Evolutionary conservation across 1,140 invertebrate genomes (phyloP).

Genomic region (Pararge aegeria): DNA sequence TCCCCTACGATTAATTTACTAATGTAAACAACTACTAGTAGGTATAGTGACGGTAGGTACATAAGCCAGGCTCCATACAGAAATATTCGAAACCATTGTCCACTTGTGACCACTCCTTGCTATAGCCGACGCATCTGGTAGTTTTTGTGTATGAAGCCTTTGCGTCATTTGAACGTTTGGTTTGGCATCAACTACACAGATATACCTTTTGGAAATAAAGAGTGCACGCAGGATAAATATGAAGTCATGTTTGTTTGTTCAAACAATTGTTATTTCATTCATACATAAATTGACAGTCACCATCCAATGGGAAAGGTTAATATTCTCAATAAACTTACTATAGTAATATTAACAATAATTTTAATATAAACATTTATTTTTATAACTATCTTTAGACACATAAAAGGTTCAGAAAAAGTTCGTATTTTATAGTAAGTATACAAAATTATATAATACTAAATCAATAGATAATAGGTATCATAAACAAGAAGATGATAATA

Average conservation of each 20-base stretch:
- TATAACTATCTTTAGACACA: constrained; percentile 21
- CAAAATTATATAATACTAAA: constrained; percentile 22
- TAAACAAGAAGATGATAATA: constrained; percentile 19
- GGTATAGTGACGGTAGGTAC: too few species aligned
- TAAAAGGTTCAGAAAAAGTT: constrained; percentile 20
- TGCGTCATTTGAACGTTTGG: too few species aligned
- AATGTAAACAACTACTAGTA: too few species aligned
- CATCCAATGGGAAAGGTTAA: constrained; percentile 5
- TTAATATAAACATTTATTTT: constrained; percentile 26
- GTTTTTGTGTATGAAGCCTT: too few species aligned
- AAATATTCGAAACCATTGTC: too few species aligned
- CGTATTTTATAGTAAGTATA: constrained; percentile 16
- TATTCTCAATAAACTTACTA: constrained; percentile 7
- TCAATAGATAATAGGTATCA: background rate
- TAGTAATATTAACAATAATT: constrained; percentile 20
- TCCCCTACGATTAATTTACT: too few species aligned
- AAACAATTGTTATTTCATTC: constrained; percentile 12
- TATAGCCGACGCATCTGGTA: too few species aligned
- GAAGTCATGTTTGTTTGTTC: background rate
- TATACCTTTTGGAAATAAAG: too few species aligned
- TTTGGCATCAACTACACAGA: too few species aligned
- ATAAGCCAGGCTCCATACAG: too few species aligned
- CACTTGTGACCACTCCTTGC: too few species aligned
- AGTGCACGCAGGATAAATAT: background rate
- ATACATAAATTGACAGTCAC: constrained; percentile 14